Conservation (phyloP, 30 jellyfish, hydroid and myxozoan species). For the Aurelia sp. region DNA sequence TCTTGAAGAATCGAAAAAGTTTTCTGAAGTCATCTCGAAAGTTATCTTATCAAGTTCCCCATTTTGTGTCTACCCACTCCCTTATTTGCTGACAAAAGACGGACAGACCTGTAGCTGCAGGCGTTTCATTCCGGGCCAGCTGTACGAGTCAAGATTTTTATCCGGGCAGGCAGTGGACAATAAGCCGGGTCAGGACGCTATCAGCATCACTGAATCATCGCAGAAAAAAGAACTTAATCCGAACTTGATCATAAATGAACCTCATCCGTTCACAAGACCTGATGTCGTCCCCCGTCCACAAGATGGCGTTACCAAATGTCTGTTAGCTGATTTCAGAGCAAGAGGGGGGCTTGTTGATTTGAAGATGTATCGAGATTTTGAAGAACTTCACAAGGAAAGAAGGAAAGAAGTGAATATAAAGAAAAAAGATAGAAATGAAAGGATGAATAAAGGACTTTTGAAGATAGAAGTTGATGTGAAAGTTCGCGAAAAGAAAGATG, state of each 20-base stretch:
- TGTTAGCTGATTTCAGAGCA: slow-evolving; percentile 91
- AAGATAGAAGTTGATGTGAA: slow-evolving; percentile 24
- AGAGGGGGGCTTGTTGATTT: slow-evolving; percentile 93
- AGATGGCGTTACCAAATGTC: slow-evolving; percentile 44
- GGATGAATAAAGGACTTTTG: slow-evolving; percentile 10
- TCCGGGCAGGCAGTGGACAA: slow-evolving; percentile 27
- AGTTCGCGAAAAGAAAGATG: slow-evolving; percentile 18
- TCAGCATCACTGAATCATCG: background rate
- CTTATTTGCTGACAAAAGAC: slow-evolving; percentile 84
- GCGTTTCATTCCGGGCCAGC: slow-evolving; percentile 76
- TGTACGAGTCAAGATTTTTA: slow-evolving; percentile 81
- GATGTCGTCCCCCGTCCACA: slow-evolving; percentile 69
- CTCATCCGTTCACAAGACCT: slow-evolving; percentile 93
- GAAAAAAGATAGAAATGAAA: slow-evolving; percentile 9
- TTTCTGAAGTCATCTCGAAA: slow-evolving; percentile 37
- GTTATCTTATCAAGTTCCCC: slow-evolving; percentile 92
- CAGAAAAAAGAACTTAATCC: slow-evolving; percentile 44
- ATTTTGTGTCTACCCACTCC: slow-evolving; percentile 79
- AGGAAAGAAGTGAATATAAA: slow-evolving; percentile 63
- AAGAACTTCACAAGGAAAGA: slow-evolving; percentile 55
- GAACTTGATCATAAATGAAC: slow-evolving; percentile 64
- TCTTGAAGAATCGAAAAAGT: slow-evolving; percentile 64
- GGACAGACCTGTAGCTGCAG: slow-evolving; percentile 81
- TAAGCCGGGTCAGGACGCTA: background rate
- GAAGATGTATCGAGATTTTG: slow-evolving; percentile 82